Conservation (phyloP, 2,888 invertebrate genomes). For the Tiliacea citrago region DNA sequence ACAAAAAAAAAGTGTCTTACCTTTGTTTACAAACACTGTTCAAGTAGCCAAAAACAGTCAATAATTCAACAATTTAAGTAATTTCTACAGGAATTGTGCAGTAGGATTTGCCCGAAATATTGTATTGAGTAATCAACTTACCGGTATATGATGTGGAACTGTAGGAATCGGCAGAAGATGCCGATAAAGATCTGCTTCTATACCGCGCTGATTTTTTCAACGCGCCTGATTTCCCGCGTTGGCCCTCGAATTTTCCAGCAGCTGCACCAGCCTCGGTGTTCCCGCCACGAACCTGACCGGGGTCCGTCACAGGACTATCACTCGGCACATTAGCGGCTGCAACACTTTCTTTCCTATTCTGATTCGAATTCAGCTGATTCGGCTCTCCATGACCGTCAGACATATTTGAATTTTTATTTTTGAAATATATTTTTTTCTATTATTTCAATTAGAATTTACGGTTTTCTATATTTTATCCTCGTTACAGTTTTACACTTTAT, state of each 20-base stretch:
- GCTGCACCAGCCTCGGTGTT: conserved; percentile 80
- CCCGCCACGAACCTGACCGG: conserved; percentile 91
- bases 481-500: conserved; percentile 18
- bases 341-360: conserved; percentile 84
- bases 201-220: conserved; percentile 97
- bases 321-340: conserved; percentile 89
- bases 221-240: conserved; percentile 92
- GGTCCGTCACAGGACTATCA: conserved; percentile 95
- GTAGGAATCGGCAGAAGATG: conserved; percentile 98
- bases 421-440: conserved; percentile 39
- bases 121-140: conserved; percentile 68
- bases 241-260: conserved; percentile 86
- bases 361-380: conserved; percentile 76
- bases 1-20: conserved; percentile 20
- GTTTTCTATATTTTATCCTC: conserved; percentile 50
- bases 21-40: conserved; percentile 57
- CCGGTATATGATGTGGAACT: conserved; percentile 94
- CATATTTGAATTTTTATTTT: conserved; percentile 72
- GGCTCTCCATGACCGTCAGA: conserved; percentile 85
- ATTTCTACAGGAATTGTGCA: not conserved
- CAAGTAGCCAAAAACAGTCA: not conserved
- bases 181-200: conserved; percentile 97
- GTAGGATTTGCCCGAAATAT: not conserved
- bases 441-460: conserved; percentile 43
- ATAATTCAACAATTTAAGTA: not conserved